These are phyloP conservation scores for Leucopsar rothschildi DNA, from an alignment of 2,113 vertebrate species.

Conservation along the genomic window DNA sequence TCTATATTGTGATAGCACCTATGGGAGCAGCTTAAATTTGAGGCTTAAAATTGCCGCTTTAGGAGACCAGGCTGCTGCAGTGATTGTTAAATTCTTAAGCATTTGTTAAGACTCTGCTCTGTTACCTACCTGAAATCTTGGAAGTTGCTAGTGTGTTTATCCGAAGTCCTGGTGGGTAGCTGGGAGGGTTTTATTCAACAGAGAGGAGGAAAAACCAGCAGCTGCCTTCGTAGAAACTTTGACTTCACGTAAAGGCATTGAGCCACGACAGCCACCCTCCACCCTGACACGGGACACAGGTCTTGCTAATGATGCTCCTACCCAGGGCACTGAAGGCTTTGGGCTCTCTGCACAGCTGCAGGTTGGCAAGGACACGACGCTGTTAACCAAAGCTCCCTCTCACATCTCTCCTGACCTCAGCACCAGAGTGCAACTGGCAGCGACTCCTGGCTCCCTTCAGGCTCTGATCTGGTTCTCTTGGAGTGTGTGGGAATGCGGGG, in stretches of 20 bases:
- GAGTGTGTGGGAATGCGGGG: not conserved
- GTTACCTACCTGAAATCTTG: not conserved
- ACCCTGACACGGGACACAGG: not conserved
- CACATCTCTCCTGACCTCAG: slow-evolving; percentile 37
- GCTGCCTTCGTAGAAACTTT: not conserved
- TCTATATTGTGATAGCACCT: not conserved
- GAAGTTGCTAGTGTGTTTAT: not conserved
- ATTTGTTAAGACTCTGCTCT: not conserved
- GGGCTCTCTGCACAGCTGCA: not conserved
- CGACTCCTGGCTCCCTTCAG: not conserved
- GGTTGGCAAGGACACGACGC: slow-evolving; percentile 23
- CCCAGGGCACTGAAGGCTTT: not conserved
- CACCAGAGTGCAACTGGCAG: not conserved
- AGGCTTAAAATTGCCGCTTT: not conserved
- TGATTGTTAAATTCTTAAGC: not conserved
- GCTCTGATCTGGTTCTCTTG: not conserved
- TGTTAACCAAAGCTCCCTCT: slow-evolving; percentile 27
- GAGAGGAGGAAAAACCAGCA: not conserved
- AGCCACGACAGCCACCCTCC: not conserved
- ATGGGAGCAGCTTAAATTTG: not conserved
- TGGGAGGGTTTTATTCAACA: not conserved
- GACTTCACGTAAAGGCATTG: not conserved
- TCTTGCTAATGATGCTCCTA: not conserved
- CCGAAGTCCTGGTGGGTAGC: not conserved
- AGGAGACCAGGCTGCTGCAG: not conserved